Evolutionary conservation across 2,113 vertebrate species (phyloP).

Genomic region (Paralichthys olivaceus): DNA sequence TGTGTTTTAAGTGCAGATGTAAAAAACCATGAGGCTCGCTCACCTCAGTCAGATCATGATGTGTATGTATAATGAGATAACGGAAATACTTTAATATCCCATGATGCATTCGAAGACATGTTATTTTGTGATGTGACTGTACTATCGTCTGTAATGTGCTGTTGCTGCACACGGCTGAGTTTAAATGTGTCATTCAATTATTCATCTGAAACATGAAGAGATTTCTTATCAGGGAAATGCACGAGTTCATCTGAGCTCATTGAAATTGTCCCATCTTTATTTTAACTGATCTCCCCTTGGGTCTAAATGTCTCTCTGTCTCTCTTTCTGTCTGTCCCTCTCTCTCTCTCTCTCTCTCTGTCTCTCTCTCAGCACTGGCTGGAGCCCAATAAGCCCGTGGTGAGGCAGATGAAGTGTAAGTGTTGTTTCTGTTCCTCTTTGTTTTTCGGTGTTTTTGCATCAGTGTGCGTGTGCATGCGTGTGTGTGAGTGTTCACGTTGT

Average conservation of each 20-base stretch:
- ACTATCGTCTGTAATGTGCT: background rate
- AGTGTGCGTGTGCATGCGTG: background rate
- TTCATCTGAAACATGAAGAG: background rate
- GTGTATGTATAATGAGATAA: background rate
- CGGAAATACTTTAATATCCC: no score
- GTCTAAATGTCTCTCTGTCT: background rate
- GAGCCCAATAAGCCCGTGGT: slow-evolving; percentile 94
- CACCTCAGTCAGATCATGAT: no score
- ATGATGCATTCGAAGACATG: background rate
- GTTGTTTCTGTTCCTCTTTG: slow-evolving; percentile 38
- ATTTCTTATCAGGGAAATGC: background rate
- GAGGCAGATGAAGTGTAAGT: slow-evolving; percentile 99
- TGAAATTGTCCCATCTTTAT: background rate
- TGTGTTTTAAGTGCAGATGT: no score
- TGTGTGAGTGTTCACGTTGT: background rate
- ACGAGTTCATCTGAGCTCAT: background rate
- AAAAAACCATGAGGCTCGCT: no score
- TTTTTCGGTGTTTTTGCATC: slow-evolving; percentile 17
- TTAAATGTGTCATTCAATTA: slow-evolving; percentile 1
- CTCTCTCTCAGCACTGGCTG: slow-evolving; percentile 92
- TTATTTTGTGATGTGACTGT: background rate
- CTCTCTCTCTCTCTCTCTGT: slow-evolving; percentile 17
- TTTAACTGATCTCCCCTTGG: background rate
- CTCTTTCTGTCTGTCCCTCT: background rate
- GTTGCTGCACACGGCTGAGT: background rate